phyloP scores from a whole-genome alignment of 2,888 invertebrate species.

The Orthonychiurus folsomi region DNA sequence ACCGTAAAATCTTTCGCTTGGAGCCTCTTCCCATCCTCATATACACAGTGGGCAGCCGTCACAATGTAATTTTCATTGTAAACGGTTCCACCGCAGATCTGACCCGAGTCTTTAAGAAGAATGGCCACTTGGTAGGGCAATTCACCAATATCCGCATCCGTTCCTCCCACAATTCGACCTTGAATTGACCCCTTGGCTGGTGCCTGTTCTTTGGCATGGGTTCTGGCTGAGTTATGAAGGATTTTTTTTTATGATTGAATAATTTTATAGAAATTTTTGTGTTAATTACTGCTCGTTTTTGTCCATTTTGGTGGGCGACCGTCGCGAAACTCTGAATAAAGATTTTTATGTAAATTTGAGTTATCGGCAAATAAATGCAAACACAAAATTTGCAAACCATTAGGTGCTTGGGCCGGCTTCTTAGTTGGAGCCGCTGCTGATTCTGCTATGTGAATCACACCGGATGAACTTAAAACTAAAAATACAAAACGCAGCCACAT shows the following conservation, averaged over 20 bases:
- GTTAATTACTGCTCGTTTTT: not conserved
- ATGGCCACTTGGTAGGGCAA: constrained; percentile 10
- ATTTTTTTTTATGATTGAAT: too few relatives aligned
- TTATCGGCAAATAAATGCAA: too few relatives aligned
- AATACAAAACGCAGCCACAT: too few relatives aligned
- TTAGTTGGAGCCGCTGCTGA: too few relatives aligned
- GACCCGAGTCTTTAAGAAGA: not conserved
- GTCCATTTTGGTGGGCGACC: not conserved
- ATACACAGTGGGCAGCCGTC: constrained; percentile 12
- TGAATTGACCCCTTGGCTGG: not conserved
- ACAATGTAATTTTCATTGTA: not conserved
- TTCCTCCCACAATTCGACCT: constrained; percentile 7
- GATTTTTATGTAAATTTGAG: too few relatives aligned
- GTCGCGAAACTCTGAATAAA: not conserved
- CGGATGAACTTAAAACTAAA: too few relatives aligned
- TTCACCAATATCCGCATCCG: constrained; percentile 6
- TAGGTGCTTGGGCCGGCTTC: too few relatives aligned
- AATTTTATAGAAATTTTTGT: too few relatives aligned
- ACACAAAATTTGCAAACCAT: too few relatives aligned
- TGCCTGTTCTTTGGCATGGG: too few relatives aligned
- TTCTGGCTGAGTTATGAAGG: too few relatives aligned
- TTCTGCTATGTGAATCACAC: too few relatives aligned
- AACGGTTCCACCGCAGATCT: constrained; percentile 11
- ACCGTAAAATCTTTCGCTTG: not conserved
- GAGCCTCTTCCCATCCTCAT: not conserved